These are phyloP conservation scores for Geophilus truncorum DNA, from an alignment of 2,888 invertebrate genomes.

Conservation along the genomic window DNA sequence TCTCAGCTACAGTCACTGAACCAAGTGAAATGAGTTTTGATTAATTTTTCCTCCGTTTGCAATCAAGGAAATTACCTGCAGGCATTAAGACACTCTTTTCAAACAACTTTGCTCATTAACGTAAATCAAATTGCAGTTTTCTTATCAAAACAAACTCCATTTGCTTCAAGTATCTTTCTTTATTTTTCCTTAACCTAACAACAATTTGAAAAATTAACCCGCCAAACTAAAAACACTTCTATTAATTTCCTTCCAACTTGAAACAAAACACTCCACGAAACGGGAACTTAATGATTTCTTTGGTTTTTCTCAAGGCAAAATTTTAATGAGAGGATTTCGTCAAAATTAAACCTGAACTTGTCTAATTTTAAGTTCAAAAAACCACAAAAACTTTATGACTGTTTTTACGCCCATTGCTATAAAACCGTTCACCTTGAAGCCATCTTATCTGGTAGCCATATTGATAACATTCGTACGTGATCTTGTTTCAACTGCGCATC, in stretches of 20 bases:
- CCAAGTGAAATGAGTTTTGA: not conserved
- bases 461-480: not conserved
- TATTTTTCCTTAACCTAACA: not conserved
- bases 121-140: not conserved
- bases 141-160: not conserved
- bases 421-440: not conserved
- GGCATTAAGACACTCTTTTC: not conserved
- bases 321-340: too few species aligned
- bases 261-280: not conserved
- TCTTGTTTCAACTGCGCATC: not conserved
- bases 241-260: not conserved
- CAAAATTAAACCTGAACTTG: too few species aligned
- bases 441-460: not conserved
- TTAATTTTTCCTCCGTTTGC: not conserved
- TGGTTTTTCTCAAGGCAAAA: too few species aligned
- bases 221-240: not conserved
- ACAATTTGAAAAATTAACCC: not conserved
- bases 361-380: too few species aligned
- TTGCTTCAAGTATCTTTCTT: not conserved
- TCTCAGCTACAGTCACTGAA: too few species aligned
- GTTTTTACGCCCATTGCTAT: not conserved
- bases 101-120: not conserved
- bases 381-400: not conserved
- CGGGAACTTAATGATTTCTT: not conserved
- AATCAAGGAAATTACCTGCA: not conserved